Base-by-base conservation (phyloP, 2,113 vertebrate genomes). In the Mandrillus leucophaeus region DNA sequence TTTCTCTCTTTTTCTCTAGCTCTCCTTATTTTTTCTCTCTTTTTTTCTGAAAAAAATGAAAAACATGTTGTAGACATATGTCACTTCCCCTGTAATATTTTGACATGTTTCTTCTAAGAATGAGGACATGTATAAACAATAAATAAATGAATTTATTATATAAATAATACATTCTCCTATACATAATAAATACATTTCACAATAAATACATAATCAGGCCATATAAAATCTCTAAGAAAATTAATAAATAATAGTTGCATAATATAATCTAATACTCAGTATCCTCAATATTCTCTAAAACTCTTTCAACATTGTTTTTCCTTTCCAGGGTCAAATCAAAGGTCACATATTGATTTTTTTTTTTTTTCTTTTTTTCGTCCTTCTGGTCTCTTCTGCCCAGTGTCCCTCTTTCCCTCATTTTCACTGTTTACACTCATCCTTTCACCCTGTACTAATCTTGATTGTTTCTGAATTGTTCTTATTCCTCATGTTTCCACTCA, bases 151-250 rank as follows among this genome's bases (percentile, higher is more conserved):
- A 70, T 73, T 43, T 78, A 70, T 80, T 75, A 85, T 57, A 85
- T 78, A 81, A 93, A 70, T 93, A 83, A 90, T 57, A 73, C 40
- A 87, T 90, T 32, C 10, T 72, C 11, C 20, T 52, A 79, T 55
- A 70, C 95, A 81, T 93, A 89, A 68, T 43, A 92, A 3, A 87
- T 96, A 66, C 3, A 57, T 59, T 73, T 93, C 8, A 84, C 80
- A 70, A 70, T 72, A 76, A 81, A 87, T 91, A 70, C 91, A 86
- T 52, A 93, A 93, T 55, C n/a, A 52, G 70, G 7, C 12, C 30
- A 66, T 86, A 50, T 70, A 81, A 92, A 93, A 45, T 9, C 4
- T 13, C 32, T 43, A 64, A 61, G 64, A 93, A 91, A 92, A 90
- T 70, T 81, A 86, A 90, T 68, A 59, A 83, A 22, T 30, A 89